These are phyloP conservation scores for Chironomus tentans DNA, from an alignment of 2,888 invertebrate genomes.

Conservation along the genomic window DNA sequence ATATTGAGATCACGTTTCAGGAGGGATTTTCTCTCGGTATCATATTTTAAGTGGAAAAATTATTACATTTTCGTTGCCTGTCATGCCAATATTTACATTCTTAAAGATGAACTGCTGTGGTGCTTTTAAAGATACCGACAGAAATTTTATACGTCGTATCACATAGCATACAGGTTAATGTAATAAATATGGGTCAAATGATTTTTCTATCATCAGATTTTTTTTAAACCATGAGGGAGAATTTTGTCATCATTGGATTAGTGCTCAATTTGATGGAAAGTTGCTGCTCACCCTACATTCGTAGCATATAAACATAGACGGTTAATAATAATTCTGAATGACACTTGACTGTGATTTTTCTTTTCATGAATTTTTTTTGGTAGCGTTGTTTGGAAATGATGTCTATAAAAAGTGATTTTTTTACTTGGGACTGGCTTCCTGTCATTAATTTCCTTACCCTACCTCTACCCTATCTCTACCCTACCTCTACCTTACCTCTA, in stretches of 20 bases:
- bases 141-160: not conserved
- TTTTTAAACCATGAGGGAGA: not conserved
- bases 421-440: no score
- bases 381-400: not conserved
- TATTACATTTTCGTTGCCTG: slow-evolving; percentile 26
- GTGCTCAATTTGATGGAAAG: slow-evolving; percentile 2
- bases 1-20: slow-evolving; percentile 23
- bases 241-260: not conserved
- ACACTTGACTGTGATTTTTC: not conserved
- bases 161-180: not conserved
- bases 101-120: not conserved
- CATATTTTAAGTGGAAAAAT: slow-evolving; percentile 26
- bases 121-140: not conserved
- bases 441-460: no score
- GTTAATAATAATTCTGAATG: not conserved
- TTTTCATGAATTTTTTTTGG: not conserved
- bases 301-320: not conserved
- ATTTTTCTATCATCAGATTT: not conserved
- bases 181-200: slow-evolving; percentile 2
- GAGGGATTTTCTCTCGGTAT: slow-evolving; percentile 25
- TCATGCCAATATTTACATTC: slow-evolving; percentile 20
- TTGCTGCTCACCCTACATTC: not conserved
- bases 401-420: no score
- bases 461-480: no score
- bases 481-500: no score